A percentile compares a stretch with the other conserved stretches of the same genome.
Evolutionary conservation across 2,797 vertebrate genomes (phyloP).

Genomic region (Thalassophryne amazonica): DNA sequence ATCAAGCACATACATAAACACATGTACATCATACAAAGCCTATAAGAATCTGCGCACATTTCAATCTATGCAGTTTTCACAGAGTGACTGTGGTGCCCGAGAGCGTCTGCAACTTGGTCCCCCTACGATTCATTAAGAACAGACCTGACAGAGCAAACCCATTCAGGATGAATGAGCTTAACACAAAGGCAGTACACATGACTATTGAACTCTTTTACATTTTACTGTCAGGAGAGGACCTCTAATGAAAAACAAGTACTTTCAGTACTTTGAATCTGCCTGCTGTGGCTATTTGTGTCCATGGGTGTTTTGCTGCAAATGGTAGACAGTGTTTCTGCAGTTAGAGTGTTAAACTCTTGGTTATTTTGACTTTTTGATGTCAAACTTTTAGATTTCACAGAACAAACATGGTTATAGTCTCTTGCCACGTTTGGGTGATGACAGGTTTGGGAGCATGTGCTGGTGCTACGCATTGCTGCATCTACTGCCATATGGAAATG

Average conservation of each 20-base stretch:
- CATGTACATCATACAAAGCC: conserved; percentile 16
- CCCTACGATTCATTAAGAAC: conserved; percentile 68
- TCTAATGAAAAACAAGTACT: conserved; percentile 50
- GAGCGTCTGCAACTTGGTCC: conserved; percentile 37
- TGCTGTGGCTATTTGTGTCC: conserved; percentile 27
- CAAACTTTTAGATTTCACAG: too few species aligned
- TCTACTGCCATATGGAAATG: too few species aligned
- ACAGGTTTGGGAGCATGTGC: too few species aligned
- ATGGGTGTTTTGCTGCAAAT: conserved; percentile 13
- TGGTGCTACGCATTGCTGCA: too few species aligned
- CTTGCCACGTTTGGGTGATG: too few species aligned
- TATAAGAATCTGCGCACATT: conserved; percentile 33
- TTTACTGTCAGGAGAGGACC: conserved; percentile 30
- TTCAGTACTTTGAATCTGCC: conserved; percentile 32
- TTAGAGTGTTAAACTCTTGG: neutral
- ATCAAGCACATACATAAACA: conserved; percentile 20
- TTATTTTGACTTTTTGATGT: neutral
- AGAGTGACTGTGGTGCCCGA: conserved; percentile 40
- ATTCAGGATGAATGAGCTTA: conserved; percentile 61
- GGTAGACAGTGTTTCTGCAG: conserved; percentile 3
- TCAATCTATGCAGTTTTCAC: conserved; percentile 39
- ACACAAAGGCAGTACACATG: conserved; percentile 7
- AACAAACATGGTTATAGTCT: too few species aligned
- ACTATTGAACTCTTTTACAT: conserved; percentile 33
- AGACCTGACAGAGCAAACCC: conserved; percentile 56